phyloP scores from a whole-genome alignment of 2,113 vertebrate genomes.

The Prunella himalayana region DNA sequence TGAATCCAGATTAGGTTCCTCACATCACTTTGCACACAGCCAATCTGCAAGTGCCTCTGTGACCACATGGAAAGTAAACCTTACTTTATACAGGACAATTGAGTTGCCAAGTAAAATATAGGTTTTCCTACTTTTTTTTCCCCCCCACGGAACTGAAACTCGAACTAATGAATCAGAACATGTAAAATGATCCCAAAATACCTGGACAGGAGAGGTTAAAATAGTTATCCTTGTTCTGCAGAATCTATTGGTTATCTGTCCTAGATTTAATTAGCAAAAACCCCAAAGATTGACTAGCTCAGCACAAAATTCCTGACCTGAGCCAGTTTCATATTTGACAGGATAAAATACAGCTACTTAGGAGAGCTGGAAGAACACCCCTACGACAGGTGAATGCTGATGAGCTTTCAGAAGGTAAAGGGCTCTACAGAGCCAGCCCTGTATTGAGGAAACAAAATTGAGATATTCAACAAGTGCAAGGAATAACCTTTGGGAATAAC shows the following conservation, averaged over 20 bases:
- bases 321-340: conserved; percentile 11
- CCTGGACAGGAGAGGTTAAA: neutral
- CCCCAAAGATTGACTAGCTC: neutral
- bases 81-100: neutral
- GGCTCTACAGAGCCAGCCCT: neutral
- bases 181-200: neutral
- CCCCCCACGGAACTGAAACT: neutral
- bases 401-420: neutral
- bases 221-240: neutral
- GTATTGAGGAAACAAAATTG: neutral
- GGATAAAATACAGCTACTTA: neutral
- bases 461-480: neutral
- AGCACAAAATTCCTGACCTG: neutral
- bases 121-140: neutral
- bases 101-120: neutral
- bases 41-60: neutral
- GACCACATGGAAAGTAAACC: neutral
- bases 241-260: neutral
- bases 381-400: neutral
- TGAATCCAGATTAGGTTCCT: neutral
- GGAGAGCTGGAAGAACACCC: neutral
- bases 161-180: neutral
- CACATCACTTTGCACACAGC: neutral
- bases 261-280: conserved; percentile 12
- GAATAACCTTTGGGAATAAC: neutral